phyloP scores from a whole-genome alignment of 2,888 invertebrate genomes.

The Leptothorax acervorum region DNA sequence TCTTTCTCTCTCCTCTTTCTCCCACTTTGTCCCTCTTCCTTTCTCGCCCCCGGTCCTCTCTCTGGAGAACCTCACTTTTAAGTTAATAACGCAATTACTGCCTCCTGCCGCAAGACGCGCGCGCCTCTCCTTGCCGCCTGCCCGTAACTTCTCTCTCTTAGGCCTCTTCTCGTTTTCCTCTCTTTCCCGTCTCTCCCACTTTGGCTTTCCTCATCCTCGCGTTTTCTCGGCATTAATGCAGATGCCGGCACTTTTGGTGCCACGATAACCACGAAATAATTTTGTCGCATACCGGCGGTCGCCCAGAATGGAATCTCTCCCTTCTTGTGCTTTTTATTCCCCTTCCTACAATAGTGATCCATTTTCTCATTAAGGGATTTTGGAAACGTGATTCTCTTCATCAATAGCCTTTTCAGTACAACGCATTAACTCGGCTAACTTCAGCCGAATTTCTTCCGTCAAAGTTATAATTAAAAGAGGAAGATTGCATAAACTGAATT shows the following conservation, averaged over 20 bases:
- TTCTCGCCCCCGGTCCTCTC: constrained; percentile 35
- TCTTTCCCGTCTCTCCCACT: constrained; percentile 16
- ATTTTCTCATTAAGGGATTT: neutral
- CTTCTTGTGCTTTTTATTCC: constrained; percentile 5
- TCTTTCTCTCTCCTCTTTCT: constrained; percentile 67
- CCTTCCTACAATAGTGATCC: neutral
- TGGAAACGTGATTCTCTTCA: neutral
- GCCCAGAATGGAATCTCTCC: constrained; percentile 50
- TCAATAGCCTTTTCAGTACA: neutral
- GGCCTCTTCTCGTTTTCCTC: constrained; percentile 30
- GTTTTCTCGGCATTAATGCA: constrained; percentile 64
- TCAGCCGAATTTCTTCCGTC: neutral
- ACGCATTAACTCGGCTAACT: neutral
- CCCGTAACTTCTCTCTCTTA: neutral
- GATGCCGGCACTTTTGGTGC: constrained; percentile 49
- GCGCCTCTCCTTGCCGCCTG: constrained; percentile 59
- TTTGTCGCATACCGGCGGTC: constrained; percentile 69
- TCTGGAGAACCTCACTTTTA: constrained; percentile 78
- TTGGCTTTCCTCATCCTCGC: constrained; percentile 45
- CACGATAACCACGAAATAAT: constrained; percentile 47
- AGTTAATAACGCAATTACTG: constrained; percentile 82
- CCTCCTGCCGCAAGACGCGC: constrained; percentile 74
- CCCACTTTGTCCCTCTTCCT: constrained; percentile 62
- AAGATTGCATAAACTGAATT: neutral
- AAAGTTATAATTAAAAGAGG: neutral